Evolutionary conservation across 1,140 invertebrate genomes (phyloP), one percentile per base, ranked within the genome.

Genomic region (Musca domestica): DNA sequence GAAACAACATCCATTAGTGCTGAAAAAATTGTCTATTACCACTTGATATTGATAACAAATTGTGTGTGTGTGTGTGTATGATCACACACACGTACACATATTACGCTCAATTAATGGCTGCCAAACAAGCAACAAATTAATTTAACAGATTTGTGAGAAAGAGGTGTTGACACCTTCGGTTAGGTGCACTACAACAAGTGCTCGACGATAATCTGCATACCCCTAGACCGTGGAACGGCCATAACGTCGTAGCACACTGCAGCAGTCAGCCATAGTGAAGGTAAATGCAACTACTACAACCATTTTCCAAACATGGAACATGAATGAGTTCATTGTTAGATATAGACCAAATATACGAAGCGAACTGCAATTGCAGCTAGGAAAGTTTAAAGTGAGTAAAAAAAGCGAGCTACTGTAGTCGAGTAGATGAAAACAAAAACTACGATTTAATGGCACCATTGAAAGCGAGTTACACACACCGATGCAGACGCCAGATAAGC

Each of bases 361-460:
- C 34, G 34, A 41, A 5, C 34, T 12, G 6, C 34, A 41, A 41
- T 12, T 41, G 10, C 5, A 41, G 10, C 34, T 41, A 41, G 6
- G 34, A 5, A 12, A 41, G 5, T 7, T 41, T 30, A n/a, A n/a
- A n/a, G n/a, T n/a, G n/a, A 30, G 34, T 12, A 9, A 41, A 41
- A 2, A 5, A 41, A 10, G 34, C 34, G 10, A 41, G 12, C 34
- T 2, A 41, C 34, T n/a, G n/a, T n/a, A n/a, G n/a, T n/a, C 34
- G 34, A 41, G 2, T 10, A 41, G 17, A 34, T 19, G n/a, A 61
- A 30, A 34, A 20, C 4, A 54, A 14, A 23, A 54, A 54, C n/a
- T n/a, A n/a, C n/a, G n/a, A n/a, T n/a, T 34, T 61, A 61, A 61
- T 61, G 56, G 56, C 56, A 61, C 56, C 56, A 61, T 23, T 61